Evolutionary conservation across 2,113 vertebrate genomes (phyloP).

Genomic region (Poeciliopsis prolifica): DNA sequence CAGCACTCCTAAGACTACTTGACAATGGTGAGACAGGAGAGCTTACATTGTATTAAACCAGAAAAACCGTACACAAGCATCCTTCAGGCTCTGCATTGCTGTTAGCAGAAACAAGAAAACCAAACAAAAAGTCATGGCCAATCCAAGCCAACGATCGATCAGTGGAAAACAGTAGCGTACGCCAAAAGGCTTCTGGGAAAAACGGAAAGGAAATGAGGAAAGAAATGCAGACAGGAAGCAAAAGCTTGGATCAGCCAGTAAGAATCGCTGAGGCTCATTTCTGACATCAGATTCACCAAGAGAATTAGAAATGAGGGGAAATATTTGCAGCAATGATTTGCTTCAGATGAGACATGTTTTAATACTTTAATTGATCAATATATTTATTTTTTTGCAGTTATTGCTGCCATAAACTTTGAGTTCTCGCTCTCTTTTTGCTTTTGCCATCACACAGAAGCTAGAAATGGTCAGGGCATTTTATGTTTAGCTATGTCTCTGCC

Average conservation of each 20-base stretch:
- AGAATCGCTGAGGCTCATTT: not conserved
- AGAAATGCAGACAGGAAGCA: not conserved
- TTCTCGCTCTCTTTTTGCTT: not conserved
- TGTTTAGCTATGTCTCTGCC: not conserved
- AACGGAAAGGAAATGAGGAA: not conserved
- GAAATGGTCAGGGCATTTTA: not conserved
- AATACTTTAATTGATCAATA: no score
- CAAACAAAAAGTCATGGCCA: not conserved
- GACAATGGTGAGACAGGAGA: slow-evolving; percentile 70
- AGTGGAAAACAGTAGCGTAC: not conserved
- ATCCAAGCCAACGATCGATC: not conserved
- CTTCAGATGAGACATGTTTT: not conserved
- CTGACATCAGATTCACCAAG: not conserved
- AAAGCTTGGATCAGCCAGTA: not conserved
- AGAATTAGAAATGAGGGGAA: not conserved
- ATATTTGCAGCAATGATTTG: not conserved
- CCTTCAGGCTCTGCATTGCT: slow-evolving; percentile 56
- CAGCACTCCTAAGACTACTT: slow-evolving; percentile 60
- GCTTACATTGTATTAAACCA: slow-evolving; percentile 73
- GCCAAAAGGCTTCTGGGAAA: not conserved
- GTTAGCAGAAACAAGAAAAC: slow-evolving; percentile 25
- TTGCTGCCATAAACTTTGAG: not conserved
- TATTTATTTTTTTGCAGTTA: no score
- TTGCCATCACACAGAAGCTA: not conserved
- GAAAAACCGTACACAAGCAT: slow-evolving; percentile 64